Evolutionary conservation across 2,113 vertebrate genomes (phyloP), one percentile per base, ranked within the genome.

Genomic region (Semnornis frantzii): DNA sequence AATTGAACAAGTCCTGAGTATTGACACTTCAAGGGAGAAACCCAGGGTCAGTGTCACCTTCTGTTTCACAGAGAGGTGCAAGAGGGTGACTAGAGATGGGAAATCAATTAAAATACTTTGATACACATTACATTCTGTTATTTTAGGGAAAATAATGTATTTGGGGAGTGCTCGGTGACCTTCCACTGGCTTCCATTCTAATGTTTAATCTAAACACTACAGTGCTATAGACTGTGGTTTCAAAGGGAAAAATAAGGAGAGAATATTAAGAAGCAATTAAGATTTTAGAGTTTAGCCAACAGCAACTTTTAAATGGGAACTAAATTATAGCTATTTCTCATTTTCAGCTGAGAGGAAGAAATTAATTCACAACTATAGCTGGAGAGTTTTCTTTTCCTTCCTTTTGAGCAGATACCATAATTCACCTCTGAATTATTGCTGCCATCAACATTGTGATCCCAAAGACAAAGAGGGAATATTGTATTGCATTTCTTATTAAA

Each of bases 261-360:
- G 78, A 95, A 91, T 94, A 95, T 95, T 95, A 97, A 96, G 94
- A 94, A 95, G 91, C 96, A 96, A 96, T 97, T 97, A 96, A 97
- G 91, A 97, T 95, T 96, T 96, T 82, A 84, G 83, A 93, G 85
- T 95, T 91, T 95, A 94, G 94, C 94, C 95, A 96, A 95, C 92
- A 97, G 95, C 94, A 94, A 85, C 71, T 93, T 93, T 95, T 96
- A 95, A 96, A 95, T 95, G 92, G 78, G 87, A 95, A 75, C 81
- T 95, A 94, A 96, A 96, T 97, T 97, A 96, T 94, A 96, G 89
- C 92, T 83, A 95, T 95, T 97, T 92, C 94, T 96, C 96, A 96
- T 94, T 94, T 95, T 92, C 93, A 93, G 87, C 94, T 93, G 94
- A 90, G 92, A 96, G 85, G 85, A 92, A 86, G 82, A 94, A 97